phyloP scores from a whole-genome alignment of 2,797 vertebrate genomes.

The Semaprochilodus insignis region DNA sequence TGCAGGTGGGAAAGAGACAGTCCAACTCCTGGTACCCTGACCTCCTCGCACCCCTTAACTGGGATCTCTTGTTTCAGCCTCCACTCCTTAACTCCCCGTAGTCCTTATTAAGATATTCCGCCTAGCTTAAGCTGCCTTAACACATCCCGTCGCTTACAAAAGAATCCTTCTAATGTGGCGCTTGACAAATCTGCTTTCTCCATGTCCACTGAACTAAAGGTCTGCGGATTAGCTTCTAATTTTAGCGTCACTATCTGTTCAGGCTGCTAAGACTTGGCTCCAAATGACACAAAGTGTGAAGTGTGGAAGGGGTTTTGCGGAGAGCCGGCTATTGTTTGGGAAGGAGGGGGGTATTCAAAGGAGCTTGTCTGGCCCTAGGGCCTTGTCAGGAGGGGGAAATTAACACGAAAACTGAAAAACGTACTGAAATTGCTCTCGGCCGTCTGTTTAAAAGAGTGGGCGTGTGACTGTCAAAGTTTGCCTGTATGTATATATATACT shows the following conservation, averaged over 20 bases:
- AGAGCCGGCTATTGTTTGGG: constrained; percentile 60
- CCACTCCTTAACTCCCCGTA: not conserved
- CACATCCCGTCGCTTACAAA: not conserved
- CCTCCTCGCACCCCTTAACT: too few species aligned
- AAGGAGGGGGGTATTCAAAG: constrained; percentile 43
- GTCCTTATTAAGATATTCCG: not conserved
- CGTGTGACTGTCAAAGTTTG: not conserved
- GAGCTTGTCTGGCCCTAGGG: constrained; percentile 62
- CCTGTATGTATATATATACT: not conserved
- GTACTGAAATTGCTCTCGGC: constrained; percentile 45
- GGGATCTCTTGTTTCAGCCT: not conserved
- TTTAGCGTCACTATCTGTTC: constrained; percentile 2
- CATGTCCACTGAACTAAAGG: not conserved
- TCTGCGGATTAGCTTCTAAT: not conserved
- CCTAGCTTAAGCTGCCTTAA: not conserved
- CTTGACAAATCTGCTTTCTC: constrained; percentile 14
- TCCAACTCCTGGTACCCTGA: not conserved
- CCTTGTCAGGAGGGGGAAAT: constrained; percentile 54
- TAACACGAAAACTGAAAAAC: constrained; percentile 57
- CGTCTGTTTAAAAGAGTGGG: constrained; percentile 39
- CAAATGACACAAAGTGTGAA: constrained; percentile 71
- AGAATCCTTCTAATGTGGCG: not conserved
- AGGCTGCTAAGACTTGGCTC: constrained; percentile 71
- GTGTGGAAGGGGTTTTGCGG: constrained; percentile 16
- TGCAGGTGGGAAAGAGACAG: constrained; percentile 23